Evolutionary conservation across 2,113 vertebrate genomes (phyloP), one percentile per base, ranked within the genome.

Genomic region (Burhinus oedicnemus): DNA sequence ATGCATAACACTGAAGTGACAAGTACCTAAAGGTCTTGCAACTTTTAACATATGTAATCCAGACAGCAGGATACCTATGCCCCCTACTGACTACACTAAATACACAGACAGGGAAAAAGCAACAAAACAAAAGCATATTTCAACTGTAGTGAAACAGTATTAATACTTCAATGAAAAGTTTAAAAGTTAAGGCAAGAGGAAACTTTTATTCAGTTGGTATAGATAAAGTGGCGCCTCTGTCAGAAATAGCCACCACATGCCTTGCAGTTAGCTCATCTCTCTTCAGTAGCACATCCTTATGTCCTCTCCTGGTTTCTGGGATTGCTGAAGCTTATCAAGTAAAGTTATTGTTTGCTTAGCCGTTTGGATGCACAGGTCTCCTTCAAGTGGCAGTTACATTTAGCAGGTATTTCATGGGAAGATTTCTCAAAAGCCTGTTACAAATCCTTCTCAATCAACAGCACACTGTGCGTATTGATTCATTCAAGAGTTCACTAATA

Each of bases 81-180:
- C 98, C 97, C 90, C 98, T 98, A 65, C 95, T 97, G 98, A 95
- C 96, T 84, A 52, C 92, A 95, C 40, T 32, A 75, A 55, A 84
- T 8, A 80, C 55, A 42, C 17, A 20, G 47, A 26, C 13, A 4
- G 22, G 21, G 29, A 18, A 47, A 64, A 61, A 15, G 7, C 15
- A 57, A 62, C 32, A 78, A 44, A 66, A 23, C 15, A 36, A 42
- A 89, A 49, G 25, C 36, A 21, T 14, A 25, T 3, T 0, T 61
- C 36, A 57, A 61, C 14, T 38, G 26, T 8, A 82, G 13, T 20
- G 21, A n/a, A 76, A 52, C 16, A n/a, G 18, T 17, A 34, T 10
- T 42, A 71, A 58, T 44, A 29, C 7, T 2, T 20, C 29, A 68
- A 14, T 14, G 26, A 68, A 55, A 54, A 47, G 3, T 8, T 12